Base-by-base conservation (phyloP, 2,113 vertebrate genomes). In the Mustelus asterias region DNA sequence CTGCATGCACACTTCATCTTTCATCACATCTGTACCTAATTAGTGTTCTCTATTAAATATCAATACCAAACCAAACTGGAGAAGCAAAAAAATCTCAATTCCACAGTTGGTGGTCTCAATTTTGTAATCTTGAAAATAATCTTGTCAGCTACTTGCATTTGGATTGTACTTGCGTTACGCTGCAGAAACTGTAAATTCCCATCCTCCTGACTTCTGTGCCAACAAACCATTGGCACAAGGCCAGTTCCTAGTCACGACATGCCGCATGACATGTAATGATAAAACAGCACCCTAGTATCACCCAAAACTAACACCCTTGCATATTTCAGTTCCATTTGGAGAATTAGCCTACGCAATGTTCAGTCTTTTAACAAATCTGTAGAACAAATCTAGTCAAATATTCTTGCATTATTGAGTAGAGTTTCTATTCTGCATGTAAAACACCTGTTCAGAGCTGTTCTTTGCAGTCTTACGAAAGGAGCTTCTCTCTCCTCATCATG, bases 261-360 rank as follows among this genome's bases (percentile, higher is more conserved):
- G 44, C 41, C 93, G 41, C 18, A 69, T 76, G 94, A 95, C 44
- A 72, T 54, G 24, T 0, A 33, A 44, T 95, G 69, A 76, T 95
- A 65, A 65, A 95, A 72, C 67, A 95, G 11, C 29, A 95, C 24
- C 48, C 94, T 54, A 48, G 41, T 70, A 70, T 65, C 93, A 44
- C 20, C 67, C 48, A 69, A 10, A 92, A 72, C 37, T 48, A 72
- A 3, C 94, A 29, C 44, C 26, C 67, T 14, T 26, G 41, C 67
- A 95, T 48, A 48, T 93, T 95, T 95, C 94, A 95, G 94, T 95
- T 70, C 94, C 93, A 44, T 70, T 14, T 70, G 94, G 22, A 95
- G 94, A 70, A 95, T 54, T 72, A 95, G 70, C 69, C 67, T 44
- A 54, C 44, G 16, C 41, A 60, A 13, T 95, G 94, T 37, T 93